Evolutionary conservation across 2,113 vertebrate genomes (phyloP).

Genomic region (Megaleporinus macrocephalus): DNA sequence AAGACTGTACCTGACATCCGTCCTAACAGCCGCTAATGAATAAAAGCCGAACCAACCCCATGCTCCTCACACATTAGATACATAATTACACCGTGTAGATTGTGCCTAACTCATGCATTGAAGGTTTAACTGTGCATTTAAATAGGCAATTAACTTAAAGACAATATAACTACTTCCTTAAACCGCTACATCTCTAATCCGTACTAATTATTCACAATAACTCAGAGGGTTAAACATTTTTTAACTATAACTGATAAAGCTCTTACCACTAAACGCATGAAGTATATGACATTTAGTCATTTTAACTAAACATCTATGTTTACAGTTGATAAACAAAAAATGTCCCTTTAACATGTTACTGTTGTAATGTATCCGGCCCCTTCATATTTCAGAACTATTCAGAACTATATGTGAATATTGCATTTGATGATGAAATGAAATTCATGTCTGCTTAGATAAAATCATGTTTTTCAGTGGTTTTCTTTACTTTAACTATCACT

Average conservation of each 20-base stretch:
- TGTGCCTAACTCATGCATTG: background rate
- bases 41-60: background rate
- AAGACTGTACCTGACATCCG: slow-evolving; percentile 13
- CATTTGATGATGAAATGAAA: slow-evolving; percentile 1
- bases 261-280: slow-evolving; percentile 26
- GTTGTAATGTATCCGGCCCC: slow-evolving; percentile 11
- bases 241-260: slow-evolving; percentile 45
- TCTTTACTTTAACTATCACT: background rate
- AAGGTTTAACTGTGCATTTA: background rate
- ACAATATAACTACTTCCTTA: slow-evolving; percentile 20
- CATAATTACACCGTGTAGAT: background rate
- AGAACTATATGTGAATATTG: slow-evolving; percentile 41
- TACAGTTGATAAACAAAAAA: slow-evolving; percentile 40
- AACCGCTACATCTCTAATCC: slow-evolving; percentile 33
- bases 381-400: slow-evolving; percentile 30
- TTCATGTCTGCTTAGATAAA: slow-evolving; percentile 15
- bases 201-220: slow-evolving; percentile 60
- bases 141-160: slow-evolving; percentile 36
- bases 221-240: slow-evolving; percentile 79
- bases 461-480: background rate
- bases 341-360: slow-evolving; percentile 64
- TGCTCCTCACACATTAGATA: background rate
- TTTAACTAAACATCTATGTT: slow-evolving; percentile 18
- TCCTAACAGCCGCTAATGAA: background rate
- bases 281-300: slow-evolving; percentile 30